Evolutionary conservation across 2,888 invertebrate genomes (phyloP), one percentile per base, ranked within the genome.

Genomic region (Ditylenchus weischeri): DNA sequence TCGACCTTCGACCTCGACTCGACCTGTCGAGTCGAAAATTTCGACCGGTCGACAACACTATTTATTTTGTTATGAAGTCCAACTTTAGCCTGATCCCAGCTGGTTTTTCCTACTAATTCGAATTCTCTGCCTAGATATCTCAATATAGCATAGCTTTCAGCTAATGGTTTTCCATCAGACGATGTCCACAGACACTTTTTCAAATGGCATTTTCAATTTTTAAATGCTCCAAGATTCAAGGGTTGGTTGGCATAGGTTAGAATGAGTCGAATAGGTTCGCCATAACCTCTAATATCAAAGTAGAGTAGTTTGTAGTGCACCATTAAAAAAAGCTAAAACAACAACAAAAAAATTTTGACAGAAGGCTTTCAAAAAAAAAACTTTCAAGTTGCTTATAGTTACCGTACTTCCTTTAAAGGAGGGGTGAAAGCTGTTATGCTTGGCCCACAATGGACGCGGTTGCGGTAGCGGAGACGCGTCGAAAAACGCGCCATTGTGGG

Each of bases 71-170:
- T 6, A 43, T 10, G 1, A 43, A 43, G 13, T 43, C 8, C 43
- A 43, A 54, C 54, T 18, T 54, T 54, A 21, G 54, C 54, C 11
- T 54, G n/a, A 7, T 54, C 54, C 54, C 54, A 54, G 23, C 29
- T 29, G 29, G 11, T n/a, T 54, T 54, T 54, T 54, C 54, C 54
- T 11, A n/a, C 54, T n/a, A 54, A 18, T 23, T 13, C 54, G 13
- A 23, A 54, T 54, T 54, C 29, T 54, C 29, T 54, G n/a, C 15
- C 29, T 13, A 54, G 10, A 54, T 54, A 54, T 23, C 54, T 11
- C 2, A 21, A 54, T 11, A 54, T 54, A 23, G 54, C 54, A 29
- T 23, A 54, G 21, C 23, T 54, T n/a, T 54, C 54, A 11, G 54
- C 54, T 10, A 54, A n/a, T 11, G 13, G 7, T 8, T 54, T 54